phyloP scores from a whole-genome alignment of 53 echinoderm and acorn worm species.

The Arbacia lixula region DNA sequence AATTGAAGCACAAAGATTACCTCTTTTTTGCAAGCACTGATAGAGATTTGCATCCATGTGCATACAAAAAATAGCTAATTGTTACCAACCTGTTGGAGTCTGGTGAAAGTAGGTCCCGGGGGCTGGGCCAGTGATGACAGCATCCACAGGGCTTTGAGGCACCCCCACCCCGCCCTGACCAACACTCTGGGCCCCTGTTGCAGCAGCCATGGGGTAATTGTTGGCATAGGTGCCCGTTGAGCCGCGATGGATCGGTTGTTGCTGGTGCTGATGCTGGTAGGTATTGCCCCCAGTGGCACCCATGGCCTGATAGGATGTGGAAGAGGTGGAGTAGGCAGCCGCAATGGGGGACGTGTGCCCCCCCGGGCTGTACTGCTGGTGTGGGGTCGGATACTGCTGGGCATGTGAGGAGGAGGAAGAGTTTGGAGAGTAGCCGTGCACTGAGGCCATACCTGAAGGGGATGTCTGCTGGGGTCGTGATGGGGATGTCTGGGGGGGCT shows the following conservation, averaged over 20 bases:
- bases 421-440: not conserved
- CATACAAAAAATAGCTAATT: too few relatives aligned
- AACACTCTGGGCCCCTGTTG: conserved; percentile 50
- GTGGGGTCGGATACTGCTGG: conserved; percentile 21
- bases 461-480: conserved; percentile 24
- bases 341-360: conserved; percentile 35
- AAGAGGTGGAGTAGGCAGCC: conserved; percentile 13
- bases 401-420: not conserved
- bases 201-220: conserved; percentile 57
- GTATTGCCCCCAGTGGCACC: conserved; percentile 6
- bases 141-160: conserved; percentile 64
- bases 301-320: conserved; percentile 34
- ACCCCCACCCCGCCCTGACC: conserved; percentile 56
- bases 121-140: conserved; percentile 87
- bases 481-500: conserved; percentile 3
- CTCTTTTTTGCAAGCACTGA: too few relatives aligned
- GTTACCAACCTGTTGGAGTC: conserved; percentile 17
- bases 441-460: conserved; percentile 10
- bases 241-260: too few relatives aligned
- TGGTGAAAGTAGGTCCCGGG: conserved; percentile 80
- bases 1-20: too few relatives aligned
- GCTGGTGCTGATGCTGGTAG: conserved; percentile 58
- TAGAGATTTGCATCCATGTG: too few relatives aligned
- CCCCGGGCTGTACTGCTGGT: conserved; percentile 41
- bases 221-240: conserved; percentile 54